A percentile compares a stretch with the other conserved stretches of the same genome.
Conservation (phyloP, 2,888 invertebrate species). For the Platycnemis pennipes region DNA sequence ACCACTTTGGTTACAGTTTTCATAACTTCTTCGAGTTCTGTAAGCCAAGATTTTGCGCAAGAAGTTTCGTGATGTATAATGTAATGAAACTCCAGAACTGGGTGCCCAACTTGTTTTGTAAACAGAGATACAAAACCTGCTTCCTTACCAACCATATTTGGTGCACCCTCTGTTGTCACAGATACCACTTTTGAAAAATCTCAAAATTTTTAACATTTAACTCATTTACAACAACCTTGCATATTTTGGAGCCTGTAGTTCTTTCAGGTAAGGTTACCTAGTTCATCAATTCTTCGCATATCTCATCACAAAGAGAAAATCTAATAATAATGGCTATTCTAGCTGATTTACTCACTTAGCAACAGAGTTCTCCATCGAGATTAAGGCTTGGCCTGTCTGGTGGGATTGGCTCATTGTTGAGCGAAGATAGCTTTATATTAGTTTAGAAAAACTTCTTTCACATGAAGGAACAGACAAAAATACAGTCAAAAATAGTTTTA, state of each 20-base stretch:
- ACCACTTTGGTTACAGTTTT: conserved; percentile 19
- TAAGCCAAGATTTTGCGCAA: neutral
- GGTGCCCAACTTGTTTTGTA: conserved; percentile 4
- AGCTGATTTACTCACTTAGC: too few species aligned
- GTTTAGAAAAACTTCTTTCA: too few species aligned
- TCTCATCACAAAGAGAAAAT: neutral
- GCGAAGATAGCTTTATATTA: too few species aligned
- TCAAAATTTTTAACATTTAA: neutral
- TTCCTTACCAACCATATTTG: conserved; percentile 2
- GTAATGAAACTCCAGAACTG: conserved; percentile 7
- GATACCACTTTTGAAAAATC: conserved; percentile 4
- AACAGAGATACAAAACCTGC: conserved; percentile 55
- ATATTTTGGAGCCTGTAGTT: neutral
- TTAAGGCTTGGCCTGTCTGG: too few species aligned
- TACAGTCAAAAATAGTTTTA: too few species aligned
- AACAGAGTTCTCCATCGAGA: too few species aligned
- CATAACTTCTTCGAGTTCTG: conserved; percentile 6
- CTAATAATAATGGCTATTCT: conserved; percentile 42
- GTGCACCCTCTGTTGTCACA: conserved; percentile 37
- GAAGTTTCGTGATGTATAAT: neutral
- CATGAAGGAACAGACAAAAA: too few species aligned
- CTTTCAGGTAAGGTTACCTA: conserved; percentile 14
- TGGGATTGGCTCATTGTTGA: too few species aligned
- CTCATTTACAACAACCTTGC: conserved; percentile 38
- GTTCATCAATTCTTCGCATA: conserved; percentile 6